phyloP scores from a whole-genome alignment of 2,797 vertebrate species.

The Enteromius thamalakanensis region DNA sequence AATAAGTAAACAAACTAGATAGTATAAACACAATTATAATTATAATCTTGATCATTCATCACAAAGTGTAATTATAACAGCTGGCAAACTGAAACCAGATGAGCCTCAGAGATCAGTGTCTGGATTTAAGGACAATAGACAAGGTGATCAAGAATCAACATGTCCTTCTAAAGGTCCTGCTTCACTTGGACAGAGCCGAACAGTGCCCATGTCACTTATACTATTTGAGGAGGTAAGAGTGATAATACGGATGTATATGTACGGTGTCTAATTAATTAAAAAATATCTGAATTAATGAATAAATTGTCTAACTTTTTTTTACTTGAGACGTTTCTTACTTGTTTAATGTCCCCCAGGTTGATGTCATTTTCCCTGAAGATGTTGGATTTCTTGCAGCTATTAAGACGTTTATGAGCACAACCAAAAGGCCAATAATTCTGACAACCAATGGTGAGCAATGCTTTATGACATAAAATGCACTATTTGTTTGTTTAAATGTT shows the following conservation, averaged over 20 bases:
- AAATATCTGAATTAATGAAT: not conserved
- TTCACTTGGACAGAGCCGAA: constrained; percentile 66
- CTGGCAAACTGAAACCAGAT: not conserved
- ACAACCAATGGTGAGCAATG: constrained; percentile 86
- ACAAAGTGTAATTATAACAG: not conserved
- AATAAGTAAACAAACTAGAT: not conserved
- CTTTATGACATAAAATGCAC: constrained; percentile 52
- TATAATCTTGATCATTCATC: not conserved
- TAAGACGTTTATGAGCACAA: constrained; percentile 90
- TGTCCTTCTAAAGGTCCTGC: constrained; percentile 54
- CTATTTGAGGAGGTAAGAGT: constrained; percentile 91
- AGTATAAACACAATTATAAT: too few species aligned
- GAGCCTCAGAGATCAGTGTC: constrained; percentile 4
- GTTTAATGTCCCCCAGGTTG: constrained; percentile 73
- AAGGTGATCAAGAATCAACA: constrained; percentile 30
- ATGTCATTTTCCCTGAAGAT: constrained; percentile 93
- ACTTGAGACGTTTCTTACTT: not conserved
- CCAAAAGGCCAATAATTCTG: constrained; percentile 91
- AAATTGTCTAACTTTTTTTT: not conserved
- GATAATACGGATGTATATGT: not conserved
- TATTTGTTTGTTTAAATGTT: not conserved
- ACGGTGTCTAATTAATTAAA: not conserved
- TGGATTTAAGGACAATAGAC: not conserved
- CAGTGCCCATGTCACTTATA: constrained; percentile 88
- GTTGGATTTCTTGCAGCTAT: constrained; percentile 89